These are phyloP conservation scores for Chrysolina oricalcia DNA, from an alignment of 2,888 invertebrate genomes.

Conservation along the genomic window DNA sequence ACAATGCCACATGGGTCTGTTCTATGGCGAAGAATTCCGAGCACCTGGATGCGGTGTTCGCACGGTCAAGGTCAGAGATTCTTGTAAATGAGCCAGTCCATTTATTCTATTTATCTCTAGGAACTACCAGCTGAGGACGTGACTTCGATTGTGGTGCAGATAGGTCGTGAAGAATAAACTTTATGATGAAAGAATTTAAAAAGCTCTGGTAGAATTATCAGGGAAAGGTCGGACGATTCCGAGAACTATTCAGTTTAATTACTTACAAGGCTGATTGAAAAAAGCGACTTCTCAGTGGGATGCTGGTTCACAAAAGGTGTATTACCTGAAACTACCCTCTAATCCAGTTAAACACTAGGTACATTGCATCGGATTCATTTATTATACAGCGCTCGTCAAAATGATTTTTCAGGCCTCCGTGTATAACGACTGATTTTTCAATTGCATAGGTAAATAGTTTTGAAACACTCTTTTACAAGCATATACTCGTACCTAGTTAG, in stretches of 20 bases:
- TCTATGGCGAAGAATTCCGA: background rate
- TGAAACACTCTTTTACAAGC: too few species aligned
- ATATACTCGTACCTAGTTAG: too few species aligned
- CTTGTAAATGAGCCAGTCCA: constrained; percentile 13
- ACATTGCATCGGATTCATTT: too few species aligned
- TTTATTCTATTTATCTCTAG: constrained; percentile 15
- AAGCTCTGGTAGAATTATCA: background rate
- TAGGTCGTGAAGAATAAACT: constrained; percentile 6
- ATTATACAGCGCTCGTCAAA: too few species aligned
- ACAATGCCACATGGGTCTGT: constrained; percentile 10
- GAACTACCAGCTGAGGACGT: constrained; percentile 12
- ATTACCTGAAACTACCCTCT: too few species aligned
- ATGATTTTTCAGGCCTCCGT: too few species aligned
- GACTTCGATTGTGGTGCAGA: constrained; percentile 8
- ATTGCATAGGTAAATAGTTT: too few species aligned
- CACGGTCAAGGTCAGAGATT: constrained; percentile 13
- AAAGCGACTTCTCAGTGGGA: background rate
- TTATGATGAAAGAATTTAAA: background rate
- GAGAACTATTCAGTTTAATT: background rate
- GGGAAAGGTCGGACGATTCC: constrained; percentile 14
- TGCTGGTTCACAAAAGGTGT: too few species aligned
- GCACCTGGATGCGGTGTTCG: constrained; percentile 4
- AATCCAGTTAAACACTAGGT: too few species aligned
- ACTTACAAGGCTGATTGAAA: background rate
- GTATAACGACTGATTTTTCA: too few species aligned